Percentiles rank a stretch among this genome's conserved stretches.
Conservation (phyloP, 1,140 invertebrate genomes). For the Anagrus nilaparvatae region DNA sequence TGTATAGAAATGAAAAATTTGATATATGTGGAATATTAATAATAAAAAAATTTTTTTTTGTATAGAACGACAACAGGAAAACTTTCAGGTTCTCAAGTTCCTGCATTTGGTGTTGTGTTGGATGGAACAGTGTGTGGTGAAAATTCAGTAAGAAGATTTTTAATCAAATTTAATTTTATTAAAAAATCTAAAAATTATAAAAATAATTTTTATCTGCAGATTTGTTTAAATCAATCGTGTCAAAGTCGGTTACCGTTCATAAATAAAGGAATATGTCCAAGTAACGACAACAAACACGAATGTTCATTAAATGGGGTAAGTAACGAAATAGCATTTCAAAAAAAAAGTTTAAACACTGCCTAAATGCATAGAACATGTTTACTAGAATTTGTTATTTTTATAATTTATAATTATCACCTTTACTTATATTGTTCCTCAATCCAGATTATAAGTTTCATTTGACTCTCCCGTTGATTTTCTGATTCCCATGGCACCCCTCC, state of each 20-base stretch:
- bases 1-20: slow-evolving; percentile 10
- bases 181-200: not conserved
- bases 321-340: too few relatives aligned
- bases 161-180: not conserved
- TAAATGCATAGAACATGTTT: too few relatives aligned
- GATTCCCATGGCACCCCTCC: too few relatives aligned
- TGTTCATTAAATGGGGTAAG: slow-evolving; percentile 91
- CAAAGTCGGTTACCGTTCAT: slow-evolving; percentile 70
- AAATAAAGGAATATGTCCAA: slow-evolving; percentile 77
- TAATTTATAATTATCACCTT: too few relatives aligned
- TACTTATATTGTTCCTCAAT: too few relatives aligned
- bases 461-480: too few relatives aligned
- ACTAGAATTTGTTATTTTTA: too few relatives aligned
- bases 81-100: too few relatives aligned
- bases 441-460: too few relatives aligned
- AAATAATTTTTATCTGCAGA: slow-evolving; percentile 35
- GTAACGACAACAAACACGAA: slow-evolving; percentile 74
- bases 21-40: too few relatives aligned
- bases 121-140: slow-evolving; percentile 89
- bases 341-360: too few relatives aligned
- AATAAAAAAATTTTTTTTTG: too few relatives aligned
- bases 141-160: slow-evolving; percentile 52
- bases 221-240: slow-evolving; percentile 90
- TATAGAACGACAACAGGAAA: slow-evolving; percentile 26
- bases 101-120: slow-evolving; percentile 71